A percentile compares a stretch with the other conserved stretches of the same genome.
These are phyloP conservation scores for Varanus salvator DNA, from an alignment of 2,113 vertebrate species.

Conservation along the genomic window DNA sequence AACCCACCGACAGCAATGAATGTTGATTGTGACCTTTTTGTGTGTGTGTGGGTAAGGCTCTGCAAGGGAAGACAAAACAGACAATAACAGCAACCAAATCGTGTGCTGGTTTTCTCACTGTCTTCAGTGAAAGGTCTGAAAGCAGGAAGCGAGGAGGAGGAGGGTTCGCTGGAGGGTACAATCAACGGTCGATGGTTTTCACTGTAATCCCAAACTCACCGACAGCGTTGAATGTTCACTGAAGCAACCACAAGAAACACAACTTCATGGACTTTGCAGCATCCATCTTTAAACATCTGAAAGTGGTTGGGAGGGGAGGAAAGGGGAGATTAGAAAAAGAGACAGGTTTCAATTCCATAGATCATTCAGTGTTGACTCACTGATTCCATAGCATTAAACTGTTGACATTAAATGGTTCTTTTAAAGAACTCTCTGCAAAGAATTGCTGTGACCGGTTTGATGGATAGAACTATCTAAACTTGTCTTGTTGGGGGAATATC, in stretches of 20 bases:
- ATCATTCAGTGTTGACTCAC: conserved; percentile 36
- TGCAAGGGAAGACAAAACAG: conserved; percentile 20
- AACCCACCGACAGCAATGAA: conserved; percentile 99
- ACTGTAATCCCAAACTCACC: conserved; percentile 96
- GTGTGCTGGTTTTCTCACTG: conserved; percentile 49
- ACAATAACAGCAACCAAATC: conserved; percentile 46
- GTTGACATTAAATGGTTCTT: conserved; percentile 22
- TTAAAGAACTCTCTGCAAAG: conserved; percentile 27
- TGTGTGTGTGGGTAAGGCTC: conserved; percentile 70
- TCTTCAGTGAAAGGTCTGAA: conserved; percentile 67
- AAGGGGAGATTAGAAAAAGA: neutral
- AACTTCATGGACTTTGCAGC: conserved; percentile 58
- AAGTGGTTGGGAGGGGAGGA: conserved; percentile 8
- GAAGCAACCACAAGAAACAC: conserved; percentile 80
- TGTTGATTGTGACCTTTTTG: conserved; percentile 99
- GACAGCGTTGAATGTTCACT: conserved; percentile 99
- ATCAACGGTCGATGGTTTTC: conserved; percentile 99
- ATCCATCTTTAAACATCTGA: conserved; percentile 61
- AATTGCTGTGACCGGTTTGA: conserved; percentile 45
- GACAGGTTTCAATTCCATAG: conserved; percentile 42
- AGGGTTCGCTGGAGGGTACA: conserved; percentile 94
- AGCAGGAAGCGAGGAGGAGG: conserved; percentile 66
- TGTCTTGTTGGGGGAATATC: neutral
- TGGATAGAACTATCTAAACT: conserved; percentile 20
- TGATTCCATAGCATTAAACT: conserved; percentile 49